These are phyloP conservation scores for Mimachlamys varia DNA, from an alignment of 2,888 invertebrate genomes.

Conservation along the genomic window DNA sequence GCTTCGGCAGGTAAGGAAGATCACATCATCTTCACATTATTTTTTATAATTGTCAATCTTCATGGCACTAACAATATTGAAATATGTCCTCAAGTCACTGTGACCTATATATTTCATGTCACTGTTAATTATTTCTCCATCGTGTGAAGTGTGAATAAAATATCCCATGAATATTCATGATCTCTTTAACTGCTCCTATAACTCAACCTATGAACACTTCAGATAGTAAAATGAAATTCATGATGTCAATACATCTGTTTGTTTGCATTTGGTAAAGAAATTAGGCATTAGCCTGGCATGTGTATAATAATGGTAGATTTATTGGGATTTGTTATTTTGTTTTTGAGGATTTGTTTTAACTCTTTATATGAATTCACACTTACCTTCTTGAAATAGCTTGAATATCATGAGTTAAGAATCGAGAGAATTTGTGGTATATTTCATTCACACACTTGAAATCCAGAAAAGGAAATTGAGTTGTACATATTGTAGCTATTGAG, in stretches of 20 bases:
- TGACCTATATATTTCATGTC: background rate
- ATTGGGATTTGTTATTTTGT: too few relatives aligned
- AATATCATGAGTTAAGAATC: background rate
- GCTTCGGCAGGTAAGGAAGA: conserved; percentile 69
- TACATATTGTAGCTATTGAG: too few relatives aligned
- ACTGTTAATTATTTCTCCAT: background rate
- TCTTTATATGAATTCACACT: too few relatives aligned
- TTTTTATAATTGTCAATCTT: background rate
- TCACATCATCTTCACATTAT: background rate
- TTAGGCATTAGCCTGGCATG: too few relatives aligned
- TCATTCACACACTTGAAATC: background rate
- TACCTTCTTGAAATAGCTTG: too few relatives aligned
- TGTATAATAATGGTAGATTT: too few relatives aligned
- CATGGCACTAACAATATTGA: background rate
- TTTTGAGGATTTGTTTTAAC: too few relatives aligned
- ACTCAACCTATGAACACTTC: background rate
- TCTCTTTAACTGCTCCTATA: background rate
- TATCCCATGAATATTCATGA: background rate
- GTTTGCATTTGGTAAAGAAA: too few relatives aligned
- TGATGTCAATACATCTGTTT: too few relatives aligned
- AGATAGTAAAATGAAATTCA: too few relatives aligned
- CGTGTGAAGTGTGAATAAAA: background rate
- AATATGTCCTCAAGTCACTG: background rate
- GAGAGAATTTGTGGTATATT: background rate
- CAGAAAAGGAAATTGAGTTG: background rate